A percentile compares a stretch with the other conserved stretches of the same genome.
Conservation (phyloP, 2,113 vertebrate genomes). For the Vicugna pacos region DNA sequence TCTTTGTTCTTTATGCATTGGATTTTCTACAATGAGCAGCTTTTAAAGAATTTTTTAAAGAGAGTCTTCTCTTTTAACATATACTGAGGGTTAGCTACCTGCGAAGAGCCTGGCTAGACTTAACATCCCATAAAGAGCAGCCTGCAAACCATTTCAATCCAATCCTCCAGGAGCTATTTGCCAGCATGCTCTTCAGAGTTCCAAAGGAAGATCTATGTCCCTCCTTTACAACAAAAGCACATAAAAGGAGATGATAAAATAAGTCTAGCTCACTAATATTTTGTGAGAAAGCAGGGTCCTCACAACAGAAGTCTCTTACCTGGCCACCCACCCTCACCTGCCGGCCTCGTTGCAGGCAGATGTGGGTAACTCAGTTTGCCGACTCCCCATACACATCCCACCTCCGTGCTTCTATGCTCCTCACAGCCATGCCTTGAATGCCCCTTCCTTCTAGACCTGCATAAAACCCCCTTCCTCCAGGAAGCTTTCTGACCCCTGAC, state of each 20-base stretch:
- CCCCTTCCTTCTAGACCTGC: neutral
- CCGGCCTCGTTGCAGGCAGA: neutral
- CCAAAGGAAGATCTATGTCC: neutral
- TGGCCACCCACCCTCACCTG: neutral
- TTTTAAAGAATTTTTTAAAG: slow-evolving; percentile 25
- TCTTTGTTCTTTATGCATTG: neutral
- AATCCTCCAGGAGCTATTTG: neutral
- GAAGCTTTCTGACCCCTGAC: neutral
- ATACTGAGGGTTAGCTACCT: slow-evolving; percentile 42
- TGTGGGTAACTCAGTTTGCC: accelerated
- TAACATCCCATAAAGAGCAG: neutral
- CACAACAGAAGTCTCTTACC: neutral
- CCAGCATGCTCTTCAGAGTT: slow-evolving; percentile 31
- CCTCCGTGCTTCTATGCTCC: accelerated
- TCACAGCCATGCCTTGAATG: neutral
- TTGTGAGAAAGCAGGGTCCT: neutral
- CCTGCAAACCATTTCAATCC: neutral
- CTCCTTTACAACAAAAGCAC: neutral
- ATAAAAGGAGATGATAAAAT: neutral
- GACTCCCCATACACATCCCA: neutral
- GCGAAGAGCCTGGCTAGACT: neutral
- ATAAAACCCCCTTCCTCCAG: neutral
- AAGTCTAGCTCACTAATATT: neutral
- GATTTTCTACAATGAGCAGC: neutral
- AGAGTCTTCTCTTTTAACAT: slow-evolving; percentile 47